These are phyloP conservation scores for Arctia plantaginis DNA, from an alignment of 2,888 invertebrate species.

Conservation along the genomic window DNA sequence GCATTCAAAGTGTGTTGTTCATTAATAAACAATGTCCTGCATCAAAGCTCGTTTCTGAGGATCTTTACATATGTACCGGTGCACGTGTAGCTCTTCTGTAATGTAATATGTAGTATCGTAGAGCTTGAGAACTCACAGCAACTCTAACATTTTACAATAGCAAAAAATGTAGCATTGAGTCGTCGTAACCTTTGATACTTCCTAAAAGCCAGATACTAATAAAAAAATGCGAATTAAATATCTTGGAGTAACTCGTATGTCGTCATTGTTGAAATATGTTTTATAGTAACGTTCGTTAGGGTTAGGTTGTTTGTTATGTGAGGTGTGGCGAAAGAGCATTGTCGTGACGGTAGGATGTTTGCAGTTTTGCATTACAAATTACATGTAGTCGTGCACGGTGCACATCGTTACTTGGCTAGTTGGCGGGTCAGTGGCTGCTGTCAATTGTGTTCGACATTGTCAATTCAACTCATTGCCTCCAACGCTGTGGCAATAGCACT, in stretches of 20 bases:
- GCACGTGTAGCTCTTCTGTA: slow-evolving; percentile 38
- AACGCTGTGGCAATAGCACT: slow-evolving; percentile 59
- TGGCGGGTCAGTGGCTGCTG: slow-evolving; percentile 64
- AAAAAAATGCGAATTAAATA: slow-evolving; percentile 38
- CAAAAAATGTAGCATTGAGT: slow-evolving; percentile 40
- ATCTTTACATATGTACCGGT: slow-evolving; percentile 58
- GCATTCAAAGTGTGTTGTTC: slow-evolving; percentile 66
- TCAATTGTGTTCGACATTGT: slow-evolving; percentile 66
- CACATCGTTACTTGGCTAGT: slow-evolving; percentile 57
- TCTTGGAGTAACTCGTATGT: slow-evolving; percentile 25
- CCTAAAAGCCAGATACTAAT: slow-evolving; percentile 35
- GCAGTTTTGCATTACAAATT: slow-evolving; percentile 80
- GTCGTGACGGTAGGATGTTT: slow-evolving; percentile 70
- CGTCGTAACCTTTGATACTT: slow-evolving; percentile 51
- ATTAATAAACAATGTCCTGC: slow-evolving; percentile 74
- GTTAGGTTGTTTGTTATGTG: slow-evolving; percentile 29
- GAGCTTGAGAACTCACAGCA: slow-evolving; percentile 37
- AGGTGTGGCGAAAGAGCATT: slow-evolving; percentile 32
- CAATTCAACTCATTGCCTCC: slow-evolving; percentile 67
- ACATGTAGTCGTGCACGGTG: slow-evolving; percentile 64
- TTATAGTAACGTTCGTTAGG: slow-evolving; percentile 17
- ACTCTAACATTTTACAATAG: slow-evolving; percentile 27
- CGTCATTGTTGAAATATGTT: slow-evolving; percentile 36
- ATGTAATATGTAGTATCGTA: slow-evolving; percentile 33
- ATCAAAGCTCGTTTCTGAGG: slow-evolving; percentile 70